These are phyloP conservation scores for Uromys caudimaculatus DNA, from an alignment of 2,797 vertebrate species.

Conservation along the genomic window DNA sequence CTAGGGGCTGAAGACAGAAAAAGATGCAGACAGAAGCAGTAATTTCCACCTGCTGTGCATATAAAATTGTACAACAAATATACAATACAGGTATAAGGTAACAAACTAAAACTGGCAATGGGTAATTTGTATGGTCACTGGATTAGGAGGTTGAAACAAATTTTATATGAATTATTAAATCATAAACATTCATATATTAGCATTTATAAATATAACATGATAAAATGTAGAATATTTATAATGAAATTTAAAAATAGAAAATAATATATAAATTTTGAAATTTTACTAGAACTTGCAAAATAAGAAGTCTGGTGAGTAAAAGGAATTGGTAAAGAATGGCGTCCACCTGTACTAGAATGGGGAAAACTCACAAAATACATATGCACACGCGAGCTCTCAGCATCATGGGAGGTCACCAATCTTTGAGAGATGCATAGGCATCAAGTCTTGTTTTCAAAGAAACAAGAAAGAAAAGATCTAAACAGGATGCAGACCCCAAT, in stretches of 20 bases:
- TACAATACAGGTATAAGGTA: neutral
- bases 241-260: slow-evolving; percentile 54
- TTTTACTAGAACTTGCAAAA: neutral
- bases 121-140: neutral
- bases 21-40: neutral
- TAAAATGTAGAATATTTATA: neutral
- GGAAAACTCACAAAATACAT: slow-evolving; percentile 52
- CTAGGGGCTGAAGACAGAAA: neutral
- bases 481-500: neutral
- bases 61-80: slow-evolving; percentile 43
- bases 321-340: slow-evolving; percentile 12
- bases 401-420: neutral
- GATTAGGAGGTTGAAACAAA: slow-evolving; percentile 46
- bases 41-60: neutral
- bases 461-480: neutral
- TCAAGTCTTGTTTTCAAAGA: neutral
- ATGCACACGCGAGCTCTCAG: slow-evolving; percentile 68
- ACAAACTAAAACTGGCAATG: slow-evolving; percentile 29
- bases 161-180: slow-evolving; percentile 13
- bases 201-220: slow-evolving; percentile 30
- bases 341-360: neutral
- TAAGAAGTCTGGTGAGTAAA: neutral
- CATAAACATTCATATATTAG: slow-evolving; percentile 33
- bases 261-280: slow-evolving; percentile 2
- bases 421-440: neutral